A percentile compares a stretch with the other conserved stretches of the same genome.
phyloP scores from a whole-genome alignment of 2,888 invertebrate genomes.

The Thera obeliscata region DNA sequence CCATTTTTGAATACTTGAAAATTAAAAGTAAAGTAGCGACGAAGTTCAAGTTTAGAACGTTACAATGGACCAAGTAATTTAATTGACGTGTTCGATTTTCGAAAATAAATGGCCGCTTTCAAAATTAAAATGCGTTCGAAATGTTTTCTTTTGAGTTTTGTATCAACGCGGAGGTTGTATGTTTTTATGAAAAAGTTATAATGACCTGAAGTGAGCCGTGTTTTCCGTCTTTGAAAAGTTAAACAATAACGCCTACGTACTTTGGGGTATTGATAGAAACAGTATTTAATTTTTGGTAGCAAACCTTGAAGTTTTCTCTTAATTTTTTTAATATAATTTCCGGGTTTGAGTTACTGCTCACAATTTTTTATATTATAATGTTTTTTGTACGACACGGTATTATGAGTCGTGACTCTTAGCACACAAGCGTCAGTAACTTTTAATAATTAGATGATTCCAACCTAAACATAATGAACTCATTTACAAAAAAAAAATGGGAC shows the following conservation, averaged over 20 bases:
- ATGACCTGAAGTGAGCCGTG: neutral
- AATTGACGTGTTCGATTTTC: conserved; percentile 81
- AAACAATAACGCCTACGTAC: neutral
- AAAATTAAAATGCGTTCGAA: conserved; percentile 52
- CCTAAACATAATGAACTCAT: too few relatives aligned
- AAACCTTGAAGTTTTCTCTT: too few relatives aligned
- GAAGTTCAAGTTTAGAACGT: conserved; percentile 48
- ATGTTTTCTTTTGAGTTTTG: conserved; percentile 34
- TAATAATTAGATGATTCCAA: too few relatives aligned
- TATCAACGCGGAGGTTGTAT: conserved; percentile 11
- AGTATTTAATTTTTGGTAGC: too few relatives aligned
- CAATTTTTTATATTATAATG: too few relatives aligned
- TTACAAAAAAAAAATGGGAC: too few relatives aligned
- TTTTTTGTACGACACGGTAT: too few relatives aligned
- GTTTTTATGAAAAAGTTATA: conserved; percentile 32
- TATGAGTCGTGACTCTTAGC: too few relatives aligned
- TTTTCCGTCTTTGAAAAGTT: conserved; percentile 1
- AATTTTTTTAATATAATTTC: too few relatives aligned
- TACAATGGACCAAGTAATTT: conserved; percentile 78
- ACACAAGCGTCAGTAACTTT: too few relatives aligned
- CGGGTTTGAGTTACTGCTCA: too few relatives aligned
- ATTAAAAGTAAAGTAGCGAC: conserved; percentile 24
- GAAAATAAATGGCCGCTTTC: conserved; percentile 68
- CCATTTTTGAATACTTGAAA: conserved; percentile 4
- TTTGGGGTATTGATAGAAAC: neutral